Evolutionary conservation across 1,140 invertebrate species (phyloP), one percentile per base, ranked within the genome.

Genomic region (Pentalonia nigronervosa): DNA sequence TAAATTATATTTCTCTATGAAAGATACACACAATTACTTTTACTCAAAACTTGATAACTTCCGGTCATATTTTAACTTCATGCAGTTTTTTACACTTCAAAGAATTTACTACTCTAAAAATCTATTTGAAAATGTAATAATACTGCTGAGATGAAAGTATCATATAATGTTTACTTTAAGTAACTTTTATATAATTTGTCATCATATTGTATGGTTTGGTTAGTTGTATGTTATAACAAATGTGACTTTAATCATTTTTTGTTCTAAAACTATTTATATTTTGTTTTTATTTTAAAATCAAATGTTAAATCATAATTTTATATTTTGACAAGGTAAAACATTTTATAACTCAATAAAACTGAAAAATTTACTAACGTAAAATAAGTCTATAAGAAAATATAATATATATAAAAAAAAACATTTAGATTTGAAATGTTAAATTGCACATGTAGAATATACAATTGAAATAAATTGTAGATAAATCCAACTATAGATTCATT

Each of bases 61-160:
- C 60, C 4, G 60, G 60, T 76, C 30, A 76, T 76, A 76, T 76
- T n/a, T 76, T 76, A 76, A 34, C 60, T n/a, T 67, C 60, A n/a
- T 76, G 17, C n/a, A n/a, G 17, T 76, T 76, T 76, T 30, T 76
- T 76, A 76, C 60, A 76, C 60, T 34, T 76, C 30, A 76, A 76
- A 67, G 60, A 67, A 14, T 67, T 67, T 67, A 76, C n/a, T 76
- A 30, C 14, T 76, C n/a, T 76, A 76, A 76, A 76, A 76, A n/a
- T 76, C 60, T 76, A 76, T 76, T 76, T 76, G 60, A 34, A n/a
- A 76, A 76, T 76, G 30, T 76, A n/a, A 76, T 76, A 76, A 76
- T 76, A 34, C 1, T n/a, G 60, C n/a, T 76, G 30, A n/a, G 60
- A 76, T 17, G 60, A 30, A 17, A 76, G 30, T 76, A 76, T 76